A percentile compares a stretch with the other conserved stretches of the same genome.
These are phyloP conservation scores for Linyphia triangularis DNA, from an alignment of 2,888 invertebrate genomes.

Conservation along the genomic window DNA sequence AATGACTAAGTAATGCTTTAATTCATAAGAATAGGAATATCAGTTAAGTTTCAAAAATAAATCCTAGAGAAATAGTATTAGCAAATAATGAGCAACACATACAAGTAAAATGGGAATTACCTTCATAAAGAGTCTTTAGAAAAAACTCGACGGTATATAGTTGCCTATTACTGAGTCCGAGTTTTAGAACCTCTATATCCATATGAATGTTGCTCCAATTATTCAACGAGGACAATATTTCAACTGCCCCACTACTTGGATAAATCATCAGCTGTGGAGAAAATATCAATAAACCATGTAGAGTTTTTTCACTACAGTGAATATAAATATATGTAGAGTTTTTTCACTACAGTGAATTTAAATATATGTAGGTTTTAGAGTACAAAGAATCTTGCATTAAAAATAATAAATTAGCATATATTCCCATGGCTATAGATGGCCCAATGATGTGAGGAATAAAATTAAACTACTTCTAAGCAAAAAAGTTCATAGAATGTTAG, in stretches of 20 bases:
- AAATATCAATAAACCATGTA: neutral
- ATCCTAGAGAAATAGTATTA: neutral
- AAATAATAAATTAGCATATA: neutral
- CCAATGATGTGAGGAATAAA: too few species aligned
- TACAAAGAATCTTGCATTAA: neutral
- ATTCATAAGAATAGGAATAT: too few species aligned
- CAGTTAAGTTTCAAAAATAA: too few species aligned
- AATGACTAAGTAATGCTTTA: too few species aligned
- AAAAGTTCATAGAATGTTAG: too few species aligned
- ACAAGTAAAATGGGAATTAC: slow-evolving; percentile 10
- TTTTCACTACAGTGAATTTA: neutral
- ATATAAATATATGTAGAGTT: too few species aligned
- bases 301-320: too few species aligned
- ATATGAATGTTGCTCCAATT: slow-evolving; percentile 71
- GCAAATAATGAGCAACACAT: neutral
- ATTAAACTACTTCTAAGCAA: too few species aligned
- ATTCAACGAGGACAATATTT: slow-evolving; percentile 60
- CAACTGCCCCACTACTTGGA: slow-evolving; percentile 63
- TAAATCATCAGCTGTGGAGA: slow-evolving; percentile 71
- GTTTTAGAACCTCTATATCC: slow-evolving; percentile 66
- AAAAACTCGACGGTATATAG: slow-evolving; percentile 71
- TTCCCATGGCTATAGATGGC: too few species aligned
- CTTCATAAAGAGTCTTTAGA: slow-evolving; percentile 65
- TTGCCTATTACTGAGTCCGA: slow-evolving; percentile 70
- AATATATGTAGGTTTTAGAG: neutral